Evolutionary conservation across 2,888 invertebrate genomes (phyloP), one percentile per base, ranked within the genome.

Genomic region (Drosophila mimetica): DNA sequence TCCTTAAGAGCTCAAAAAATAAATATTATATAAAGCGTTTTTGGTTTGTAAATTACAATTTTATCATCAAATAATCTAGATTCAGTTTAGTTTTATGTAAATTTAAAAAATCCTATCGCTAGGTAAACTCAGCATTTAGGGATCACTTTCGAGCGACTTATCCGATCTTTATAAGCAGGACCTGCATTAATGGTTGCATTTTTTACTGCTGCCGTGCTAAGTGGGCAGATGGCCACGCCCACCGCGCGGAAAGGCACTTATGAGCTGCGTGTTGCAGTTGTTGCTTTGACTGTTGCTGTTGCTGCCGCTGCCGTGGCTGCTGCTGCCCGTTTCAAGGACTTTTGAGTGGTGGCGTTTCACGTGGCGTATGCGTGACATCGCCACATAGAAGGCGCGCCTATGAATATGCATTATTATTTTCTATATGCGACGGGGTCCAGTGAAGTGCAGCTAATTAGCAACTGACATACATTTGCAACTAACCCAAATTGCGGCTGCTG

Each of bases 331-430:
- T 79, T 80, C 78, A 79, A 80, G 78, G 78, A 79, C 81, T 54
- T 63, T 47, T 63, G 74, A 79, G 77, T 76, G 76, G 58, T 59
- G 71, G 39, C 41, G 47, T 74, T 67, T 59, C 71, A 80, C 67
- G 65, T 74, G 78, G 67, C 81, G 76, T 76, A 77, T 78, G 81
- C 78, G 78, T 79, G 78, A 79, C 81, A 71, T 71, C 67, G 50
- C 14, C 69, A 41, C 72, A 77, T 75, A 72, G 61, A 39, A 53
- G 61, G 55, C 32, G 52, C 55, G 55, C 64, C 71, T 76, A 79
- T 79, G 78, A 77, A 79, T 79, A 79, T 79, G 78, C 81, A 80
- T 80, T 80, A 80, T 77, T 70, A 77, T 78, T 75, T 65, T 64
- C 54, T 50, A 51, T 41, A 28, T 32, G 63, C 41, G 28, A 51